Conservation (phyloP, 1,140 invertebrate genomes). For the Calephelis nemesis region DNA sequence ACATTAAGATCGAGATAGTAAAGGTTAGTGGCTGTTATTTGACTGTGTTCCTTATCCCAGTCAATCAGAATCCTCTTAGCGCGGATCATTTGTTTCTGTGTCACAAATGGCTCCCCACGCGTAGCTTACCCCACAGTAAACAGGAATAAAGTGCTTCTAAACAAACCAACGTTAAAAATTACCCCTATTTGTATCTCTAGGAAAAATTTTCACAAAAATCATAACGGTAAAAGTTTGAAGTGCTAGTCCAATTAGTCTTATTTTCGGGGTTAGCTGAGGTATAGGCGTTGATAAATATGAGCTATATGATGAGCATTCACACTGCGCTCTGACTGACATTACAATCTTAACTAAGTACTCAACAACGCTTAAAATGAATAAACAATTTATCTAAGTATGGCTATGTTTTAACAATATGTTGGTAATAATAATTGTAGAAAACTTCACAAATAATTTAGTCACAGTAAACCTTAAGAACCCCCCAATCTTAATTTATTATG, state of each 20-base stretch:
- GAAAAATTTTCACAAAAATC: constrained; percentile 24
- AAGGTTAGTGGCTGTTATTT: not conserved
- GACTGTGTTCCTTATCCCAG: constrained; percentile 28
- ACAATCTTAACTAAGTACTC: no score
- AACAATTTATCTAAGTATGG: no score
- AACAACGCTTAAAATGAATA: no score
- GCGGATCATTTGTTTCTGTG: constrained; percentile 59
- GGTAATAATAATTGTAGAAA: no score
- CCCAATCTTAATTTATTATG: no score
- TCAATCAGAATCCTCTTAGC: constrained; percentile 41
- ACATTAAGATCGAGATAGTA: no score
- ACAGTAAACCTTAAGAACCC: no score
- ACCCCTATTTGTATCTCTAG: constrained; percentile 25
- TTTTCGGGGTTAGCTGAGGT: not conserved
- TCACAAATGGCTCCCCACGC: constrained; percentile 45
- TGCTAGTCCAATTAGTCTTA: constrained; percentile 12
- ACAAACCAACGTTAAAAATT: constrained; percentile 29
- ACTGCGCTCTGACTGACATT: no score
- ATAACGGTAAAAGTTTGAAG: constrained; percentile 11
- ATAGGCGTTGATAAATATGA: no score
- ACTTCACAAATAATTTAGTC: no score
- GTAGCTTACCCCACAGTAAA: constrained; percentile 39
- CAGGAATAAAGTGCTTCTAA: constrained; percentile 58
- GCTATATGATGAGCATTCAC: no score
- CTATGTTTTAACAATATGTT: no score